Percentiles rank a stretch among this genome's conserved stretches.
Evolutionary conservation across 2,113 vertebrate genomes (phyloP).

Genomic region (Atlantisia rogersi): DNA sequence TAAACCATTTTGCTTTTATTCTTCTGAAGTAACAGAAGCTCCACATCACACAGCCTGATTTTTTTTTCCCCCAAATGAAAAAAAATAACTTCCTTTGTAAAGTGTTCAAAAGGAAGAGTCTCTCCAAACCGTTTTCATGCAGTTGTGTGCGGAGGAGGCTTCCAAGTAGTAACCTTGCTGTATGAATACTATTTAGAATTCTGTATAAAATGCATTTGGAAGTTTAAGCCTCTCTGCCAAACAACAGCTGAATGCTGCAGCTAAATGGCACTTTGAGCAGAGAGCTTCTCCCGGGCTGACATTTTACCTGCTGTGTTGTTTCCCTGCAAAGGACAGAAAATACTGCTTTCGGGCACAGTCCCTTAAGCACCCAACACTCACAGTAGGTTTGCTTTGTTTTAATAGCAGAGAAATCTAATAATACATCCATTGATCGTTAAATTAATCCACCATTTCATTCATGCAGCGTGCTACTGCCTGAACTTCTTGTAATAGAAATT

Average conservation of each 20-base stretch:
- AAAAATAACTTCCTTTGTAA: background rate
- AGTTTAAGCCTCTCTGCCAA: background rate
- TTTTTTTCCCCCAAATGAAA: background rate
- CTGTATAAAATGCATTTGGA: background rate
- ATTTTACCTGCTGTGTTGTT: background rate
- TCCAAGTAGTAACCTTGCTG: background rate
- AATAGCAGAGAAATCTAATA: background rate
- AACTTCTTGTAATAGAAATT: background rate
- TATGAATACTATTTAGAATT: background rate
- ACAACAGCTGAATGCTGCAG: background rate
- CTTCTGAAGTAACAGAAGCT: background rate
- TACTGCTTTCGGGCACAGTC: background rate
- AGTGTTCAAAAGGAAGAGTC: background rate
- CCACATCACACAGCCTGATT: background rate
- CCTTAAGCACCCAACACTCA: background rate
- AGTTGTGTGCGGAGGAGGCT: background rate
- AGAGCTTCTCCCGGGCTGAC: background rate
- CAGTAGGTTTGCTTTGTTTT: background rate
- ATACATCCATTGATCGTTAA: background rate
- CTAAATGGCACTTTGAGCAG: background rate
- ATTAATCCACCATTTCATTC: background rate
- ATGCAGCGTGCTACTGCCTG: background rate
- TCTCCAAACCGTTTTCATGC: background rate
- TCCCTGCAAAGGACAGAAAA: background rate
- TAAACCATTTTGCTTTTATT: background rate